A percentile compares a stretch with the other conserved stretches of the same genome.
phyloP scores from a whole-genome alignment of 2,113 vertebrate genomes.

The Zeus faber region DNA sequence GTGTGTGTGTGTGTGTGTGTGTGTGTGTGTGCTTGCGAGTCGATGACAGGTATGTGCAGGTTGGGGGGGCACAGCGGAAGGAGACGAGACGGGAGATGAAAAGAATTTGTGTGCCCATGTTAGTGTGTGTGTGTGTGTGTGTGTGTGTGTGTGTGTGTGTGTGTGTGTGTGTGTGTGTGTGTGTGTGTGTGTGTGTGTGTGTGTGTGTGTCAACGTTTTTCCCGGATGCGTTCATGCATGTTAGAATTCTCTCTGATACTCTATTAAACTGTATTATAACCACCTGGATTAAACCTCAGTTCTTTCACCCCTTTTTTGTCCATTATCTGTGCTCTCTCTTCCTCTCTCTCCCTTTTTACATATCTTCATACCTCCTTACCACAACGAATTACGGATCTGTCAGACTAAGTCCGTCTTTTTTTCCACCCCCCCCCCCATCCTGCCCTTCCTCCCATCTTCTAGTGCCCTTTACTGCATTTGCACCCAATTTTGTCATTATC shows the following conservation, averaged over 20 bases:
- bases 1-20: constrained; percentile 4
- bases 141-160: constrained; percentile 11
- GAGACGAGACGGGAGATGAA: constrained; percentile 22
- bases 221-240: neutral
- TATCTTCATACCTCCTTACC: constrained; percentile 29
- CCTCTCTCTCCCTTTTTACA: neutral
- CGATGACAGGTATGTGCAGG: constrained; percentile 37
- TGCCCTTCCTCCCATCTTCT: neutral
- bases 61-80: constrained; percentile 25
- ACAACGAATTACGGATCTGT: constrained; percentile 45
- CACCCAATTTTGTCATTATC: too few species aligned
- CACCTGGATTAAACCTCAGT: neutral
- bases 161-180: constrained; percentile 18
- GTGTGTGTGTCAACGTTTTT: constrained; percentile 11
- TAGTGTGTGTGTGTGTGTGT: constrained; percentile 7
- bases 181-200: neutral
- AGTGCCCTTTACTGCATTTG: too few species aligned
- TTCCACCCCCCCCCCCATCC: neutral
- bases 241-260: neutral
- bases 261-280: neutral
- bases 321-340: neutral
- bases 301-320: neutral
- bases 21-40: neutral
- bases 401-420: constrained; percentile 15
- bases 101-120: too few species aligned